These are phyloP conservation scores for Chymomyza procnemis DNA, from an alignment of 2,888 invertebrate species.

Conservation along the genomic window DNA sequence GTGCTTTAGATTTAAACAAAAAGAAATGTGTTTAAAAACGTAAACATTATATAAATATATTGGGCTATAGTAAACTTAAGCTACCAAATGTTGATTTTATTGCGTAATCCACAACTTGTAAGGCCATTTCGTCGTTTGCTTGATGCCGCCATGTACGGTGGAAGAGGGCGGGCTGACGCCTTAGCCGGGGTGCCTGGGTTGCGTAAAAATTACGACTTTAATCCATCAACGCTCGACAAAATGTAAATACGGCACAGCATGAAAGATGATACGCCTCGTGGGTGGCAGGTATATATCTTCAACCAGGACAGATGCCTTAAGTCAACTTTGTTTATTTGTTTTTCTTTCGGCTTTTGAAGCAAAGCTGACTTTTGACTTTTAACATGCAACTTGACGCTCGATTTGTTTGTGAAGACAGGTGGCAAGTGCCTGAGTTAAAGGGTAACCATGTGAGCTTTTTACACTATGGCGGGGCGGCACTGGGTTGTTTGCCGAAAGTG, in stretches of 20 bases:
- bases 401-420: not conserved
- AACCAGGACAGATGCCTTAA: not conserved
- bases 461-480: too few relatives aligned
- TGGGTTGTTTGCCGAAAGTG: too few relatives aligned
- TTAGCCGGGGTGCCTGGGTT: too few relatives aligned
- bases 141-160: not conserved
- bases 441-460: not conserved
- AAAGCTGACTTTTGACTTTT: conserved; percentile 4
- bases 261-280: not conserved
- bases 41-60: too few relatives aligned
- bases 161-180: too few relatives aligned
- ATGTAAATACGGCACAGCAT: not conserved
- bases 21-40: too few relatives aligned
- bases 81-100: not conserved
- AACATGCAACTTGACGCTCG: not conserved
- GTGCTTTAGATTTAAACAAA: too few relatives aligned
- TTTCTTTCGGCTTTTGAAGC: not conserved
- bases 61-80: too few relatives aligned
- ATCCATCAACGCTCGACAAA: conserved; percentile 24
- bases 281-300: not conserved
- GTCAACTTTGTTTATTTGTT: conserved; percentile 1
- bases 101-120: not conserved
- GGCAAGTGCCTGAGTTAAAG: not conserved
- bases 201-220: conserved; percentile 17
- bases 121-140: not conserved